Evolutionary conservation across 2,797 vertebrate genomes (phyloP), one percentile per base, ranked within the genome.

Genomic region (Pygocentrus nattereri): DNA sequence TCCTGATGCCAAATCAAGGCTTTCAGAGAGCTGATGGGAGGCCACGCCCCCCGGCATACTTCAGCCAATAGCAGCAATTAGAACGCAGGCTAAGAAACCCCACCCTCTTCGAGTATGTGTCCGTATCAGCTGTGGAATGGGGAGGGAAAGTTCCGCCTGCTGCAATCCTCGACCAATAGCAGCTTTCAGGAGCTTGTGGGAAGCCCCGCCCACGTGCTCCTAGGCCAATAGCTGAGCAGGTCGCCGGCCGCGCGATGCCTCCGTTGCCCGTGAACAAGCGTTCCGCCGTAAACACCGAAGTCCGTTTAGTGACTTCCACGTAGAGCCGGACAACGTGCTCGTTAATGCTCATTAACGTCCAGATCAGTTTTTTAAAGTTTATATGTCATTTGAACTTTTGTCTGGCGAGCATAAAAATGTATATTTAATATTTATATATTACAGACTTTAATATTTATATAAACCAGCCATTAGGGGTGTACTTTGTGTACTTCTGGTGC

Each of bases 181-280:
- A 31, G 25, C 34, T 21, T n/a, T 2, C 62, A 21, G 25, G 56
- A 49, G 25, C 77, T 86, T 80, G 2, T 34, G 11, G n/a, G 19
- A 18, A 41, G 34, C 54, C 7, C 34, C n/a, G 68, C 88, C 67
- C 21, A 71, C n/a, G 50, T 59, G 59, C 1, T 15, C 0, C 74
- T 82, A 68, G 82, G 56, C 93, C 92, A 94, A 94, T 94, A 71
- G 68, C 84, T 84, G 87, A 87, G 82, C 84, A 3, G 89, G 81
- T 83, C 87, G 86, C 77, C 73, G 70, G 85, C 85, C 84, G 80
- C 82, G 38, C 59, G 88, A 81, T 88, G 74, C 47, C 62, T n/a
- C 19, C 19, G 8, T 3, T 44, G 10, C 30, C 61, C 18, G 27
- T 23, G 15, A 44, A 56, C 13, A 23, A 47, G 65, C 31, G 34